Evolutionary conservation across 2,888 invertebrate species (phyloP), one percentile per base, ranked within the genome.

Genomic region (Epinotia ramella): DNA sequence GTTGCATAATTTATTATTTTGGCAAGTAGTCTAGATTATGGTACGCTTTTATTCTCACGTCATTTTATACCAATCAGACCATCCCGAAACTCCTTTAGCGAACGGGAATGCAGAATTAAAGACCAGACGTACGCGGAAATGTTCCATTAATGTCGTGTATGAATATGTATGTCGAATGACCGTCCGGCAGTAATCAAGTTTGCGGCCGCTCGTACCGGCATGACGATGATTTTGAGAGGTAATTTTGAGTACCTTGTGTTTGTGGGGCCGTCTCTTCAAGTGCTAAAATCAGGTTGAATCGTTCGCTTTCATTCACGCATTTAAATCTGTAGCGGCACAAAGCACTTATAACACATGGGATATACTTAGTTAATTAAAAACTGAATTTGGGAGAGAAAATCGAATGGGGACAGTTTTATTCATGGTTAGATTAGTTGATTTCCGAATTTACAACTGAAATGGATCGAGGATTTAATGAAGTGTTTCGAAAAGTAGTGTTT

Each of bases 181-280:
- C 18, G 59, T 24, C 46, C 59, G 56, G 2, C 67, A 18, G 68
- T 68, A 68, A 68, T 68, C 68, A 44, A 40, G 33, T 68, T 68
- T 68, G 56, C 56, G 67, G 68, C 44, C 57, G 53, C 18, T n/a
- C 62, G 62, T 33, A 16, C 33, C 24, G 13, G 28, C 65, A 18
- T 40, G 57, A 44, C 16, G 68, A 33, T 66, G 79, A 79, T 80
- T 78, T 68, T 57, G 20, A 7, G 24, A 56, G 56, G 28, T 33
- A 7, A n/a, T 28, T n/a, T 56, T 66, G n/a, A n/a, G 24, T 66
- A 20, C 16, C 11, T 20, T 24, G 4, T 64, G 64, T 20, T 28
- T 3, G 16, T 28, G 11, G 63, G 49, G 3, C 33, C 7, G 7
- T 40, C 40, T 40, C 40, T 40, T 9, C 40, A 9, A 9, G 40